Conservation (phyloP, 2,797 vertebrate species). For the Arctocebus calabarensis region DNA sequence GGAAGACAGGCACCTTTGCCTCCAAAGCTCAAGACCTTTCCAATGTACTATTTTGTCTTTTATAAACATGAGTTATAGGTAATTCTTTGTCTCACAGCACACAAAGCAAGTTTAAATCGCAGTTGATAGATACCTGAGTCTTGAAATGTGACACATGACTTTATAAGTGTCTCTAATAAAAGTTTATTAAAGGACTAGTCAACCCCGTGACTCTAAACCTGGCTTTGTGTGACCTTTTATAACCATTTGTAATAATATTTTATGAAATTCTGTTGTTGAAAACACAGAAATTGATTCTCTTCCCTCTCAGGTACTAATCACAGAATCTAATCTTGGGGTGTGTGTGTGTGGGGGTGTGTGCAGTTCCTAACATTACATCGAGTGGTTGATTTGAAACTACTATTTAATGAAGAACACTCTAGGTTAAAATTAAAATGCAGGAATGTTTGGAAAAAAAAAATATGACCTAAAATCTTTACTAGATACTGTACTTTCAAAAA, state of each 20-base stretch:
- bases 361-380: slow-evolving; percentile 52
- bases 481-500: slow-evolving; percentile 42
- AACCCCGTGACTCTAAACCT: slow-evolving; percentile 55
- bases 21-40: slow-evolving; percentile 5
- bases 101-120: background rate
- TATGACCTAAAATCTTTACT: slow-evolving; percentile 50
- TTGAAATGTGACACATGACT: slow-evolving; percentile 40
- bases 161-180: slow-evolving; percentile 65
- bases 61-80: background rate
- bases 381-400: slow-evolving; percentile 28
- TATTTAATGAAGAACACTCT: slow-evolving; percentile 53
- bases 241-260: slow-evolving; percentile 23
- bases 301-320: slow-evolving; percentile 47
- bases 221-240: slow-evolving; percentile 61
- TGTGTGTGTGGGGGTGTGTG: background rate
- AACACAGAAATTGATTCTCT: slow-evolving; percentile 56
- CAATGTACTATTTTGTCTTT: background rate
- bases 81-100: background rate
- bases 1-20: background rate
- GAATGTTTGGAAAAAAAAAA: background rate
- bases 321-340: background rate
- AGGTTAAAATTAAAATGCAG: slow-evolving; percentile 74
- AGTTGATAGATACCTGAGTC: slow-evolving; percentile 7
- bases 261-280: slow-evolving; percentile 53
- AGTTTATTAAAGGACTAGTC: slow-evolving; percentile 4